Base-by-base conservation (phyloP, 2,888 invertebrate species). In the Aricia artaxerxes region DNA sequence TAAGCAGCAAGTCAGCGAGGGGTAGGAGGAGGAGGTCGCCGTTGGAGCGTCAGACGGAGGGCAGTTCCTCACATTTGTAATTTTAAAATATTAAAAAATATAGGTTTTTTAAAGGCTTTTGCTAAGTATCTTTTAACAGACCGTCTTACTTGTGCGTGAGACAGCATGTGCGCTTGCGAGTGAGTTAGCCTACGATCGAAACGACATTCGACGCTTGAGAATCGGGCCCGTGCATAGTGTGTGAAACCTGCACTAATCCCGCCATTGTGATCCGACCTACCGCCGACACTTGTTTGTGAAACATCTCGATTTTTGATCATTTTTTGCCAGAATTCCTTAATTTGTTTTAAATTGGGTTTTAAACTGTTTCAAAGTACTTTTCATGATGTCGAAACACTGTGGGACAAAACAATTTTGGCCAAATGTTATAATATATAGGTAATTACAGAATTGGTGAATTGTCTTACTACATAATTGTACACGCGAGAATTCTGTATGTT, bases 231-330 rank as follows among this genome's bases (percentile, higher is more conserved):
- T 57, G 4, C 87, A 92, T 89, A 91, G 91, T 89, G 85, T 84
- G 86, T 86, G 87, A 85, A 87, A 89, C 90, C 89, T 88, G 87
- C 89, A 84, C 82, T 93, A 93, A 93, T 92, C 92, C 91, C 82
- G 84, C 84, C 88, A 90, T 92, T 92, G 92, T 90, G 82, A 79
- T 80, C 80, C 84, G 82, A 85, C 86, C 86, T 85, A 86, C 88
- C 86, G 84, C 86, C 82, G 82, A 78, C 78, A 81, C 78, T 31
- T 57, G 60, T 40, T 44, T 60, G 53, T 24, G 13, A 61, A 64
- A 64, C 11, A 35, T 35, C 69, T 69, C 69, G 35, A 69, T 69
- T 69, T 69, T 69, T 13, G 16, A 69, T 69, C 11, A 16, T 13
- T 38, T 35, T 69, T 69, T 69, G 69, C 13, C 38, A 38, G 35